phyloP scores from a whole-genome alignment of 2,888 invertebrate species.

The Carpatolechia fugitivella region DNA sequence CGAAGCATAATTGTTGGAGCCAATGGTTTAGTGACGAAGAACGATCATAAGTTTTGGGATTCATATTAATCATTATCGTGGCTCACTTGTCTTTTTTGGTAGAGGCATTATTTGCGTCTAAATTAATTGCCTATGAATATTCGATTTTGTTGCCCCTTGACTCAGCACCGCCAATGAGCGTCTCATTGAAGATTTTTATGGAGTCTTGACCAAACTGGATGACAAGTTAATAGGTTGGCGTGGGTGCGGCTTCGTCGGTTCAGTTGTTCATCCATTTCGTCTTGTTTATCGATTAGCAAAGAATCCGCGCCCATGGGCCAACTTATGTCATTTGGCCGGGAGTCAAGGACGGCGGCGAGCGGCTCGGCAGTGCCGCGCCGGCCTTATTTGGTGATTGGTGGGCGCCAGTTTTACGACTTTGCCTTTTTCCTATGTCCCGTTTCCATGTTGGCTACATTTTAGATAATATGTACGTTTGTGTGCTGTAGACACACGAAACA shows the following conservation, averaged over 20 bases:
- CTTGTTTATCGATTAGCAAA: slow-evolving; percentile 75
- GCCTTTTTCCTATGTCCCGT: slow-evolving; percentile 71
- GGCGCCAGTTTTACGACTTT: slow-evolving; percentile 78
- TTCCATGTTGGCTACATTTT: slow-evolving; percentile 63
- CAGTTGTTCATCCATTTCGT: slow-evolving; percentile 62
- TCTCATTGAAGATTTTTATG: slow-evolving; percentile 47
- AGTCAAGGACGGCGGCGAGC: slow-evolving; percentile 72
- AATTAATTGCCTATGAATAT: background rate
- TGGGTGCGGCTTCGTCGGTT: slow-evolving; percentile 62
- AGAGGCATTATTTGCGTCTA: background rate
- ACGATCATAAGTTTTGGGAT: background rate
- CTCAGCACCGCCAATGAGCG: slow-evolving; percentile 11
- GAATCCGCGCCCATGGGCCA: slow-evolving; percentile 76
- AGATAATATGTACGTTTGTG: slow-evolving; percentile 55
- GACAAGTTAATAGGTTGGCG: slow-evolving; percentile 58
- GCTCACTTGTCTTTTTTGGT: background rate
- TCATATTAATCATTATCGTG: background rate
- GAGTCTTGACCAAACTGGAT: slow-evolving; percentile 55
- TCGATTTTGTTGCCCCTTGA: background rate
- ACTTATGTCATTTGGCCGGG: slow-evolving; percentile 78
- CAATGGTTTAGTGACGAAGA: background rate
- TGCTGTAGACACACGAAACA: slow-evolving; percentile 48
- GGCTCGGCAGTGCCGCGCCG: slow-evolving; percentile 65
- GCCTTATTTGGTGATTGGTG: slow-evolving; percentile 78
- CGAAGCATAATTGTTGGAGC: background rate